phyloP scores from a whole-genome alignment of 2,888 invertebrate species.

The Metopia argyrocephala region DNA sequence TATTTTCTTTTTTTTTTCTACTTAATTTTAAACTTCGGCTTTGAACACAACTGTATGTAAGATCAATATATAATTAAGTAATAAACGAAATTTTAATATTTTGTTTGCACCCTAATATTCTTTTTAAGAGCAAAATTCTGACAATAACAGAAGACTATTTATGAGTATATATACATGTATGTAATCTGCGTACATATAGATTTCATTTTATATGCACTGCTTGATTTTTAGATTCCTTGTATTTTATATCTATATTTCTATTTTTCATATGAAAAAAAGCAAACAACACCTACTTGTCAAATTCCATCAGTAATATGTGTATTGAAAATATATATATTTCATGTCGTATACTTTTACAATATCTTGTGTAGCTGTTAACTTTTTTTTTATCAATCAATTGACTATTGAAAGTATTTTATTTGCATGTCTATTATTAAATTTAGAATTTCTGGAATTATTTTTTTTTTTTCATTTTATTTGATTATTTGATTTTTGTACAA shows the following conservation, averaged over 20 bases:
- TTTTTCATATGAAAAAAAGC: not conserved
- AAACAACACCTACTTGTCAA: conserved; percentile 43
- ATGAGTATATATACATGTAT: no score
- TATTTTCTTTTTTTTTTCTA: no score
- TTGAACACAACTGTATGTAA: no score
- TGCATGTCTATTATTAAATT: not conserved
- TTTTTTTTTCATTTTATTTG: not conserved
- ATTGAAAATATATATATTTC: no score
- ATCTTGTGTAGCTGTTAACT: no score
- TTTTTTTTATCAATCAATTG: no score
- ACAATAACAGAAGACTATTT: conserved; percentile 28
- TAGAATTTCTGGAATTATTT: conserved; percentile 12
- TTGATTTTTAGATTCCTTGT: conserved; percentile 28
- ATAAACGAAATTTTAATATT: no score
- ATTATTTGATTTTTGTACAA: not conserved
- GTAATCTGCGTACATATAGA: no score
- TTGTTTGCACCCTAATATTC: conserved; percentile 5
- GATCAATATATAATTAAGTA: no score
- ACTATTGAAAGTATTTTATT: conserved; percentile 14
- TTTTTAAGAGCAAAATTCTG: no score
- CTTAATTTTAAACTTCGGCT: no score
- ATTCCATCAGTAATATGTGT: conserved; percentile 9
- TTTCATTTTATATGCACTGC: conserved; percentile 33
- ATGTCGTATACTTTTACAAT: no score
- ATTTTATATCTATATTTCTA: not conserved